Evolutionary conservation across 1,140 invertebrate species (phyloP), one percentile per base, ranked within the genome.

Genomic region (Euwallacea fornicatus): DNA sequence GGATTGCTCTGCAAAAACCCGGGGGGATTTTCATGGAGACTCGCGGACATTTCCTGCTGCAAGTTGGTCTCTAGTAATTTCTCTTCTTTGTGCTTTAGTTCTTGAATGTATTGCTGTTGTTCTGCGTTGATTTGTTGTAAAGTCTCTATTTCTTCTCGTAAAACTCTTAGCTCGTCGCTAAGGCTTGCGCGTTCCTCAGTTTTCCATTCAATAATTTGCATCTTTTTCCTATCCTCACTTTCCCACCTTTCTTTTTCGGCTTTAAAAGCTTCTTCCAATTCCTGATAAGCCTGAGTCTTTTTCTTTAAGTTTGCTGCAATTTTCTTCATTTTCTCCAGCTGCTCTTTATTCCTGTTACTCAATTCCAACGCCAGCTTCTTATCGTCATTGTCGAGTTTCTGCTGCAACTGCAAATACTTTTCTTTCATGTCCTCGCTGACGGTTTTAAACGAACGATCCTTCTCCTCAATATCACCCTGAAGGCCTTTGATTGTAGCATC

Each of bases 311-410:
- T 91, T 0, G 88, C 83, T 2, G 90, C 90, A 73, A 90, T 87
- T 73, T 91, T 91, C 75, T 92, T 92, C 78, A 93, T 85, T 80
- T 92, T 92, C 62, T 92, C 90, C 33, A 88, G 77, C 10, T 86
- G 80, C 73, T 89, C 86, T 74, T 86, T 84, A 54, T 81, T 78
- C 70, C 80, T 84, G 54, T 80, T 79, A 8, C 76, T 76, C 0
- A 81, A 59, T 66, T 84, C 78, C 77, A 78, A 76, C 81, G 88
- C 78, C 76, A 82, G 84, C 66, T 76, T 16, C 58, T 76, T 69
- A 6, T 66, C 70, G 42, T 77, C 77, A 10, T 62, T 50, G 43
- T 80, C 76, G 54, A 85, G 68, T 59, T 78, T 79, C 61, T 77
- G 76, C 68, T 86, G 79, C 9, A 86, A 75, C 41, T 78, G 73